Base-by-base conservation (phyloP, 1,140 invertebrate species). In the Drosophila eugracilis region DNA sequence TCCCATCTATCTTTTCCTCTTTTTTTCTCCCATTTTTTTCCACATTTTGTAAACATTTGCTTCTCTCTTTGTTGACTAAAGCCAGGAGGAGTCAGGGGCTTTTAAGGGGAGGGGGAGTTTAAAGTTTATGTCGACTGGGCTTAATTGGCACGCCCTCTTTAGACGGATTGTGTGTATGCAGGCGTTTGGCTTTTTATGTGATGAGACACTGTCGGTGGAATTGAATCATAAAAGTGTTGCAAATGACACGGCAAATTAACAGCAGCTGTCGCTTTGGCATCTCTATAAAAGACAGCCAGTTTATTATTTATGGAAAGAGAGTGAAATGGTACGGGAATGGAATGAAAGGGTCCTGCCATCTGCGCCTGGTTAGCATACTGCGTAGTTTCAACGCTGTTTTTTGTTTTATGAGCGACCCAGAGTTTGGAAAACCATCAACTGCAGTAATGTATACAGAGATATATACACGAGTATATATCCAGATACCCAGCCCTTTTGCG, bases 161-260 rank as follows among this genome's bases (percentile, higher is more conserved):
- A 50, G 47, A 44, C 7, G 60, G 30, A 30, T 52, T 65, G 36
- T 53, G 30, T 12, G 57, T 47, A 69, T 60, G 79, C 65, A 71
- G 48, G 34, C 36, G 34, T 53, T 78, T 73, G 62, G 26, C 60
- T 28, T 66, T 67, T 67, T 67, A 67, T 67, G 60, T 12, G 73
- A 70, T 41, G 75, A 30, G 54, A 57, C 32, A 41, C 47, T 75
- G 52, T 22, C 36, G n/a, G 36, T 36, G 52, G 41, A 79, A 85
- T 86, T 86, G 72, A 83, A 81, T 88, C 78, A 78, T 86, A 71
- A 86, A 86, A 88, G 71, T 78, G 81, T 88, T 86, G 77, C 83
- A 88, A 78, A 78, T 78, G 81, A 75, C 74, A 78, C 32, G 74
- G 44, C 60, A 84, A 84, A 85, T 85, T 76, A 73, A 67, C 55